Evolutionary conservation across 1,140 invertebrate genomes (phyloP), one percentile per base, ranked within the genome.

Genomic region (Thaumatotibia leucotreta): DNA sequence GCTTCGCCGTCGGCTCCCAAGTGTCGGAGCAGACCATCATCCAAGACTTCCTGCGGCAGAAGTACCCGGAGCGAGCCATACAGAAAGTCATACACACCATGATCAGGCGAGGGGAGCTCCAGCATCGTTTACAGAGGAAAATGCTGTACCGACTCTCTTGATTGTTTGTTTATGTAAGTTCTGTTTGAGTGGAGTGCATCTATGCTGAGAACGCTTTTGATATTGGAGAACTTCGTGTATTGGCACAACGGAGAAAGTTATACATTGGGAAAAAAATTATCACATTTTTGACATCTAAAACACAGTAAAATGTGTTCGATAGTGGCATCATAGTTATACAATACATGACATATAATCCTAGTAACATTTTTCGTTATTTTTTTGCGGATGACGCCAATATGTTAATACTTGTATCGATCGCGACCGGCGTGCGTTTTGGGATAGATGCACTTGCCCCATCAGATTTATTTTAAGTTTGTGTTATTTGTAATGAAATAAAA

Each of bases 1-100:
- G 98, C 61, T 99, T 99, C 89, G 96, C 98, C 0, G 97, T 99
- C 72, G 99, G 99, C 4, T 96, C 97, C 4, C 98, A 99, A 92
- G 97, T 99, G 0, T 98, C 98, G 0, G 97, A 99, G 83, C 95
- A 98, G 82, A 96, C 95, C 64, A 98, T 99, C 74, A 93, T 99
- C 14, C 95, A 98, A 86, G 98, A 99, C 89, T 99, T 99, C 82
- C 81, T 96, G 0, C 94, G 95, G 74, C 97, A 99, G 92, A 98
- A 98, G 92, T 99, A 98, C 86, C 95, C 96, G 0, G 98, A 99
- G 90, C 92, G 95, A 64, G 93, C 95, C 0, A 95, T 99, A 64
- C 88, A 94, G 24, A 99, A 98, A 92, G 98, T 99, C 20, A 95
- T 99, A 75, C 94, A 97, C 67, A 95, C 96, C 4, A 98, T 99